Evolutionary conservation across 2,888 invertebrate species (phyloP), one percentile per base, ranked within the genome.

Genomic region (Theristus sp.): DNA sequence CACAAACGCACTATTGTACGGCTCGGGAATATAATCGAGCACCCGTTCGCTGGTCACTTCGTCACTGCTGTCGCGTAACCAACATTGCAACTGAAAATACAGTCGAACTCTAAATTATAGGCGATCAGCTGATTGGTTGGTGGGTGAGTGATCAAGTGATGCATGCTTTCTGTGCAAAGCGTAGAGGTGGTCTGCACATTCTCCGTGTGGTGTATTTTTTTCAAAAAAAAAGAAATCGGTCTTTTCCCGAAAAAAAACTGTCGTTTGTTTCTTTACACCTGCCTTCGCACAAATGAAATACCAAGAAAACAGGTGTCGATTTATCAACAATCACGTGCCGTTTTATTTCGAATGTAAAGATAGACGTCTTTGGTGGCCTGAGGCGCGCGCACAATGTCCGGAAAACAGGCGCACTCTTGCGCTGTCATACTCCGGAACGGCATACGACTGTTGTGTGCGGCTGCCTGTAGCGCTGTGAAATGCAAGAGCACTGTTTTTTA

Each of bases 391-490:
- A 87, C 84, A 27, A 94, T 83, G 73, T 94, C 94, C 1, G 89
- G 86, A 75, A 96, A 94, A 73, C 87, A 87, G 58, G 87, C 86
- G 0, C 88, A 88, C 80, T 96, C 94, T 46, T 86, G 82, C 0
- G 89, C 86, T 10, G 90, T 90, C 82, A 94, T 83, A 75, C 91
- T 90, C 73, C 90, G 91, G 75, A 86, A 87, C 0, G 93, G 91
- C 72, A 96, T 79, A 52, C 94, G 82, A 66, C 90, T 90, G 75
- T 93, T 75, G 59, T 22, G 10, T 3, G 54, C 59, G 22, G 59
- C 59, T 28, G 24, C 26, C 54, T 31, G 29, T 13, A 58, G 52
- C n/a, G 52, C 58, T 58, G 54, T 2, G 27, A 54, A n/a, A n/a
- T n/a, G n/a, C n/a, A n/a, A n/a, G n/a, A n/a, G n/a, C n/a, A n/a